phyloP scores from a whole-genome alignment of 2,113 vertebrate genomes.

The Tachycineta bicolor region DNA sequence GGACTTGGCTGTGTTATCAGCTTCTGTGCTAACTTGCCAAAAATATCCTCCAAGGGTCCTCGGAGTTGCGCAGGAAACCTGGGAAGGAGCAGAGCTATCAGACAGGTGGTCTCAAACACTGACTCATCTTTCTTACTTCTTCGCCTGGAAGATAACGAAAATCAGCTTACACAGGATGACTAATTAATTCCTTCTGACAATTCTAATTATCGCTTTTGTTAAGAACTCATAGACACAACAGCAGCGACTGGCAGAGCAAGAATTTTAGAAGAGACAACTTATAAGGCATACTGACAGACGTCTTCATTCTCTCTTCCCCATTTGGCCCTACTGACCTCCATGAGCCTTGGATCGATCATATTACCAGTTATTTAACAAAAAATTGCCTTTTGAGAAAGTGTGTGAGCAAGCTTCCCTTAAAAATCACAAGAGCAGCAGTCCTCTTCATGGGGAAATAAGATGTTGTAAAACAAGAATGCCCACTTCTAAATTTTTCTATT shows the following conservation, averaged over 20 bases:
- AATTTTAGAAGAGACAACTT: neutral
- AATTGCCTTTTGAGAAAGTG: neutral
- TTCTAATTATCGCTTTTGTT: neutral
- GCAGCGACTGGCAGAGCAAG: neutral
- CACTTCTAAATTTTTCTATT: neutral
- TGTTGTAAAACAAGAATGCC: neutral
- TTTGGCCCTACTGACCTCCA: neutral
- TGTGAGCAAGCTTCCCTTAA: neutral
- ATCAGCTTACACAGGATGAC: neutral
- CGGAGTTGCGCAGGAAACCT: neutral
- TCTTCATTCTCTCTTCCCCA: neutral
- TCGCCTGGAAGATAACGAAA: neutral
- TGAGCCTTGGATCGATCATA: accelerated
- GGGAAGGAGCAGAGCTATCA: neutral
- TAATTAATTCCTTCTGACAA: neutral
- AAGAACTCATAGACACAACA: neutral
- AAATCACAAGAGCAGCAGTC: neutral
- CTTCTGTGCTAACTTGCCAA: neutral
- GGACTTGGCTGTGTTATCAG: neutral
- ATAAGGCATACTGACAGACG: neutral
- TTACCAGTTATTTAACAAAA: neutral
- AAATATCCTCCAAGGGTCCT: neutral
- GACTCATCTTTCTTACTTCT: neutral
- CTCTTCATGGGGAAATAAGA: neutral
- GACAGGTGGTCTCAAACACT: neutral